These are phyloP conservation scores for Dascyllus trimaculatus DNA, from an alignment of 2,113 vertebrate genomes.

Conservation along the genomic window DNA sequence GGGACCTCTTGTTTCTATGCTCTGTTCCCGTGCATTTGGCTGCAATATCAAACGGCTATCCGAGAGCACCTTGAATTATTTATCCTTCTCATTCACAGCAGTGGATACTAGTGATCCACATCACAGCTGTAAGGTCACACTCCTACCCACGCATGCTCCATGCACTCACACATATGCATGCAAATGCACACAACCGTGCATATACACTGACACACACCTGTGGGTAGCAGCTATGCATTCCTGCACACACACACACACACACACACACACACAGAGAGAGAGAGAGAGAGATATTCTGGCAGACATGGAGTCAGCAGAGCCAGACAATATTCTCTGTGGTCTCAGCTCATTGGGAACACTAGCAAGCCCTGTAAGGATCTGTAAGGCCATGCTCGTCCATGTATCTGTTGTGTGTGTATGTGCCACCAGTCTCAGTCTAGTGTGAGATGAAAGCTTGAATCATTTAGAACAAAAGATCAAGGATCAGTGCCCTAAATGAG, in stretches of 20 bases:
- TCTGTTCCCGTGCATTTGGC: constrained; percentile 62
- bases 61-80: constrained; percentile 69
- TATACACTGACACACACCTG: constrained; percentile 19
- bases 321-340: constrained; percentile 56
- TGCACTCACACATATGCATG: constrained; percentile 12
- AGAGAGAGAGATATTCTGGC: too few relatives aligned
- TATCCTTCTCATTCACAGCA: constrained; percentile 60
- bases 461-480: constrained; percentile 24
- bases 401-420: constrained; percentile 1
- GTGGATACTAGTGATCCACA: constrained; percentile 64
- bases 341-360: constrained; percentile 68
- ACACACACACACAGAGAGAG: too few relatives aligned
- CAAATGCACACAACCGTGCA: constrained; percentile 14
- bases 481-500: constrained; percentile 22
- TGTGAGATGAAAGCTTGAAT: constrained; percentile 41
- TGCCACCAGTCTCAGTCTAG: constrained; percentile 7
- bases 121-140: constrained; percentile 68
- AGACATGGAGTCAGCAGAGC: constrained; percentile 15
- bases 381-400: not conserved
- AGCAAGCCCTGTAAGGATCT: constrained; percentile 32
- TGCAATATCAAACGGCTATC: constrained; percentile 62
- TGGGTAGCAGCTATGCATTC: not conserved
- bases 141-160: not conserved
- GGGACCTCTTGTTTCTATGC: constrained; percentile 35
- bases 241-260: constrained; percentile 15